Evolutionary conservation across 2,797 vertebrate species (phyloP).

Genomic region (Gadopsis bispinosus): DNA sequence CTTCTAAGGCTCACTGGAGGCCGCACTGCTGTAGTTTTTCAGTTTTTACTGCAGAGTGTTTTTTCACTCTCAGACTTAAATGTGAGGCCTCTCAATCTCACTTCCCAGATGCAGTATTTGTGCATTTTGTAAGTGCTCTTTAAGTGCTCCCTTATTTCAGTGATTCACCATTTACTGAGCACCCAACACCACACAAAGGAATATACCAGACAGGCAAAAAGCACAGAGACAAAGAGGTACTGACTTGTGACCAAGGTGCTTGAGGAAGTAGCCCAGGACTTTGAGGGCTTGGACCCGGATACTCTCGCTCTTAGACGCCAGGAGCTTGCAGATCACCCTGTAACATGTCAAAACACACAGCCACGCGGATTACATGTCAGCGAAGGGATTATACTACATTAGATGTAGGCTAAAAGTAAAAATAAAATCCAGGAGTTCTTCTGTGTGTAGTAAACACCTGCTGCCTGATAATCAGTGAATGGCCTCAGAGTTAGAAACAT

Average conservation of each 20-base stretch:
- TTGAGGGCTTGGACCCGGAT: constrained; percentile 99
- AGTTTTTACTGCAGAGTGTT: constrained; percentile 33
- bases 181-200: neutral
- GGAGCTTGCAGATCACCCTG: constrained; percentile 98
- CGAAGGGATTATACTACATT: neutral
- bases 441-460: constrained; percentile 15
- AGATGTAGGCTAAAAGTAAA: neutral
- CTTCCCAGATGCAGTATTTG: constrained; percentile 10
- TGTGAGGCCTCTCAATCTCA: constrained; percentile 19
- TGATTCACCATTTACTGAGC: constrained; percentile 1
- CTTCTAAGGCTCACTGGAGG: constrained; percentile 33
- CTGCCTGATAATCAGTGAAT: constrained; percentile 34
- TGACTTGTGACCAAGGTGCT: constrained; percentile 99
- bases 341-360: constrained; percentile 46
- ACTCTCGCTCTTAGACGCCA: constrained; percentile 99
- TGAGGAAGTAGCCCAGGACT: constrained; percentile 98
- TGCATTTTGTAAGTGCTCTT: constrained; percentile 8
- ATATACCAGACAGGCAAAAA: neutral
- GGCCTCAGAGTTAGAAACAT: constrained; percentile 33
- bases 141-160: constrained; percentile 10
- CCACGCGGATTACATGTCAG: constrained; percentile 6
- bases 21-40: constrained; percentile 32
- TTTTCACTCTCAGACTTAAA: constrained; percentile 17
- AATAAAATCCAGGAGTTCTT: neutral
- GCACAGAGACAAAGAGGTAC: constrained; percentile 64